Percentiles rank a stretch among this genome's conserved stretches.
Conservation (phyloP, 2,113 vertebrate species). For the Aptenodytes patagonicus region DNA sequence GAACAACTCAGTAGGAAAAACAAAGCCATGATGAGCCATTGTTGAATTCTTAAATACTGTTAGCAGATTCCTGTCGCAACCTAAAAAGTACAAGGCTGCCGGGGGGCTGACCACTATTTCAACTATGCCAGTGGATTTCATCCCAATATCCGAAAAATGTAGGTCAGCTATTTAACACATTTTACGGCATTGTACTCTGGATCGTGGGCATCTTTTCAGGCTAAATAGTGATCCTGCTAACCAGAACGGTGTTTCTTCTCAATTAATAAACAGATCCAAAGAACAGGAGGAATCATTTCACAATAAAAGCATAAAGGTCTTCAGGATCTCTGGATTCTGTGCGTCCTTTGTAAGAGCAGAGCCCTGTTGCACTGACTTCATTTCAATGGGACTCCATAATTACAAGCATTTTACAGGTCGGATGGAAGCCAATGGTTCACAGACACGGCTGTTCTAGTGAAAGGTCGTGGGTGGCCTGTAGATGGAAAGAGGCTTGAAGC, state of each 20-base stretch:
- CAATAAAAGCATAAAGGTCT: not conserved
- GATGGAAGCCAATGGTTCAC: not conserved
- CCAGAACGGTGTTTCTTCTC: not conserved
- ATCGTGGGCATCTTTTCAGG: not conserved
- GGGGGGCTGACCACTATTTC: not conserved
- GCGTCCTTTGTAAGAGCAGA: not conserved
- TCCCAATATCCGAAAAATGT: not conserved
- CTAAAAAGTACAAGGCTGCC: not conserved
- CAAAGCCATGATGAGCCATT: not conserved
- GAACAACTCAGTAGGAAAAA: not conserved
- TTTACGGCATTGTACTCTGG: not conserved
- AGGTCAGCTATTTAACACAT: not conserved
- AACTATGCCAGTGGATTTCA: not conserved
- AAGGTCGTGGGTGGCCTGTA: not conserved
- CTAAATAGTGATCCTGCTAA: not conserved
- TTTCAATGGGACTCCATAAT: conserved; percentile 1
- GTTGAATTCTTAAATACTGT: not conserved
- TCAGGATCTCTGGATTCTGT: not conserved
- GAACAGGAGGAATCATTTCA: not conserved
- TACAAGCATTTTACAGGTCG: not conserved
- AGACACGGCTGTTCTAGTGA: not conserved
- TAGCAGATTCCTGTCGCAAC: not conserved
- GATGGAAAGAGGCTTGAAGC: not conserved
- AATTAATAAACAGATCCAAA: not conserved
- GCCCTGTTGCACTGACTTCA: not conserved